Evolutionary conservation across 2,888 invertebrate species (phyloP).

Genomic region (Drosophila bunnanda): DNA sequence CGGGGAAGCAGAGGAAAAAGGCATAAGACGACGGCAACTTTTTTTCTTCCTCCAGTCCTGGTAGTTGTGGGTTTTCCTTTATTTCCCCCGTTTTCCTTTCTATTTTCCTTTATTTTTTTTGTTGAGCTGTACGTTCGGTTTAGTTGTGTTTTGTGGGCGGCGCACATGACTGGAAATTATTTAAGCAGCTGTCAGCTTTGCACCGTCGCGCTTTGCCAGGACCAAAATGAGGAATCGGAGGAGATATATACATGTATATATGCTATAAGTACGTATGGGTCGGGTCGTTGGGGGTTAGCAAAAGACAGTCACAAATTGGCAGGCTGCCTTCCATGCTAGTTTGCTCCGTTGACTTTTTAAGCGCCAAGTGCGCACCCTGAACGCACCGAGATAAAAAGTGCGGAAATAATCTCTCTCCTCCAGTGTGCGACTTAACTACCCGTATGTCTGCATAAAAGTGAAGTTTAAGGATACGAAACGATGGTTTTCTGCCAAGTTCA

Average conservation of each 20-base stretch:
- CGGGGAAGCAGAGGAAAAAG: constrained; percentile 24
- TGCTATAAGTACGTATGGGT: neutral
- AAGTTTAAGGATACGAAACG: constrained; percentile 39
- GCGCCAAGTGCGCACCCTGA: constrained; percentile 50
- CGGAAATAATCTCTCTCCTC: constrained; percentile 48
- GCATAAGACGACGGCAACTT: constrained; percentile 47
- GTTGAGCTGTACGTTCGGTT: constrained; percentile 44
- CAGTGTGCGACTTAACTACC: constrained; percentile 43
- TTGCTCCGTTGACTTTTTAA: constrained; percentile 54
- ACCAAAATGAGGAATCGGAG: constrained; percentile 40
- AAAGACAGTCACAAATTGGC: constrained; percentile 56
- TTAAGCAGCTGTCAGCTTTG: constrained; percentile 61
- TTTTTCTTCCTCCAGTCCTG: neutral
- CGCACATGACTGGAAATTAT: constrained; percentile 64
- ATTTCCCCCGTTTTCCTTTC: constrained; percentile 19
- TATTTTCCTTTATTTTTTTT: constrained; percentile 1
- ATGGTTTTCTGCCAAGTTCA: constrained; percentile 37
- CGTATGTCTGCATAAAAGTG: constrained; percentile 49
- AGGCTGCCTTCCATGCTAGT: constrained; percentile 49
- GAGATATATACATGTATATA: constrained; percentile 17
- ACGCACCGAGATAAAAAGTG: constrained; percentile 51
- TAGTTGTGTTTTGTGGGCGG: constrained; percentile 60
- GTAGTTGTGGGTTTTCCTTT: constrained; percentile 29
- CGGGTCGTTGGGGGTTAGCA: constrained; percentile 33
- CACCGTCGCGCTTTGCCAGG: constrained; percentile 55